Conservation (phyloP, 1,140 invertebrate species). For the Tribolium madens region DNA sequence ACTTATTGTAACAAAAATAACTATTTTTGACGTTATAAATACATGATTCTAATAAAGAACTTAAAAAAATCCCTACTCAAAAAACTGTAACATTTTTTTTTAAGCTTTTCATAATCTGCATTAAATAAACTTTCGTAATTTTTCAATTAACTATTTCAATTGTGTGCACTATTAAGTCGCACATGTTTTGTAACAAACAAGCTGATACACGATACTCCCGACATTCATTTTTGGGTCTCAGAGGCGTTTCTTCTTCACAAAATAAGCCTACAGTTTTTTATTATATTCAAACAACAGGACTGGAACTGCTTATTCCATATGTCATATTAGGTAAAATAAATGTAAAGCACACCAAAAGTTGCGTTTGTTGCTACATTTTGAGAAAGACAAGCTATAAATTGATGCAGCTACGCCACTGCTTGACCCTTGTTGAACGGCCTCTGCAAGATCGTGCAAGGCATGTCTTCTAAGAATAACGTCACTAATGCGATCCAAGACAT, state of each 20-base stretch:
- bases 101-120: too few species aligned
- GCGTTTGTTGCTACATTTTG: not conserved
- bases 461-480: slow-evolving; percentile 31
- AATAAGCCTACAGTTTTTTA: not conserved
- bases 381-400: not conserved
- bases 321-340: not conserved
- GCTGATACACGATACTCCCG: not conserved
- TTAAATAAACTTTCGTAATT: too few species aligned
- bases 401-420: not conserved
- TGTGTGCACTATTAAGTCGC: not conserved
- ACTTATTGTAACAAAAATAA: too few species aligned
- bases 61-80: too few species aligned
- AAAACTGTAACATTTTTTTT: too few species aligned
- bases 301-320: not conserved
- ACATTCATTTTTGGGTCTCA: not conserved
- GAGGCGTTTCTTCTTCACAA: not conserved
- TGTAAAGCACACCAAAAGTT: too few species aligned
- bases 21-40: too few species aligned
- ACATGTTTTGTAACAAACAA: not conserved
- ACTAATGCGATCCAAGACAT: slow-evolving; percentile 28
- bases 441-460: slow-evolving; percentile 9
- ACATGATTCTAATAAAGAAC: too few species aligned
- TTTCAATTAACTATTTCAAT: not conserved
- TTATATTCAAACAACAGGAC: not conserved
- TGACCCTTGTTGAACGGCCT: slow-evolving; percentile 1